phyloP scores from a whole-genome alignment of 1,140 invertebrate genomes.

The Drosophila bocqueti region DNA sequence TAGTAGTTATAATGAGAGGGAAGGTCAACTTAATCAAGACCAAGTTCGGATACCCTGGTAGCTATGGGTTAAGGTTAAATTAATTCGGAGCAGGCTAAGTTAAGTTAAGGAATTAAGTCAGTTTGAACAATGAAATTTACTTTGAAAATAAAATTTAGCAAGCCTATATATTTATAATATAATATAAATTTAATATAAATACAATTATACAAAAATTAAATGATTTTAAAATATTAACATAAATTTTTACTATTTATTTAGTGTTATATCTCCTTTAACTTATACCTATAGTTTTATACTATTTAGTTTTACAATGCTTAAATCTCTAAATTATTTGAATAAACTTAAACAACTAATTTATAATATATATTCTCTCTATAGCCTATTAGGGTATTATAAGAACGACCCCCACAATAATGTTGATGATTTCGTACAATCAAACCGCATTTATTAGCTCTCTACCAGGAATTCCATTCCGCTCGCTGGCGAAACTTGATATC shows the following conservation, averaged over 20 bases:
- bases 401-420: slow-evolving; percentile 8
- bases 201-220: too few relatives aligned
- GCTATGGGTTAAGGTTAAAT: not conserved
- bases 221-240: too few relatives aligned
- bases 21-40: not conserved
- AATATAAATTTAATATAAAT: too few relatives aligned
- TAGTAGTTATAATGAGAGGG: not conserved
- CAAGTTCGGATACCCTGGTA: not conserved
- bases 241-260: too few relatives aligned
- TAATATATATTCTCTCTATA: not conserved
- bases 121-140: not conserved
- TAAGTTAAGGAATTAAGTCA: too few relatives aligned
- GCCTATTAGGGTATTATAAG: not conserved
- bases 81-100: not conserved
- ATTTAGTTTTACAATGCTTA: too few relatives aligned
- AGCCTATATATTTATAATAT: not conserved
- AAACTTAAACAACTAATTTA: too few relatives aligned
- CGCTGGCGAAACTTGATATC: slow-evolving; percentile 54
- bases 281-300: too few relatives aligned
- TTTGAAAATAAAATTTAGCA: not conserved
- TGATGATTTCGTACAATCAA: slow-evolving; percentile 40
- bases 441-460: slow-evolving; percentile 80
- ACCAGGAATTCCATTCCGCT: slow-evolving; percentile 57
- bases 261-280: too few relatives aligned
- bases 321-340: too few relatives aligned